Percentiles rank a stretch among this genome's conserved stretches.
phyloP scores from a whole-genome alignment of 2,113 vertebrate species.

The Ctenodactylus gundi region DNA sequence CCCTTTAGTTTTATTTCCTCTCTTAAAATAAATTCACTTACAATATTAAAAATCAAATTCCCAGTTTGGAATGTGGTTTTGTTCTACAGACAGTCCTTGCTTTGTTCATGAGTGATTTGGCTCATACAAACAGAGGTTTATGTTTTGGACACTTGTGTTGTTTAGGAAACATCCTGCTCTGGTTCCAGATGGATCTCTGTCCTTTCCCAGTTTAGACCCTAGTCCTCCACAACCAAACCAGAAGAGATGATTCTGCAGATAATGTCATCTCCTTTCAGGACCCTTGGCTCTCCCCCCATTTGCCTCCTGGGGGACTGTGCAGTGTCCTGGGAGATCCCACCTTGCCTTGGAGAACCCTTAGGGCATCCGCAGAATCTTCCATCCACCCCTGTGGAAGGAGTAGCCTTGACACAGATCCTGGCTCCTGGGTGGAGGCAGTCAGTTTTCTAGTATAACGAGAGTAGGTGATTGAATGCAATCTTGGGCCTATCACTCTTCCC shows the following conservation, averaged over 20 bases:
- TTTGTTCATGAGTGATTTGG: constrained; percentile 14
- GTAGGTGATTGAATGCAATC: not conserved
- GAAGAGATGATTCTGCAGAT: not conserved
- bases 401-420: not conserved
- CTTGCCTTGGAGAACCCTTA: not conserved
- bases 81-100: not conserved
- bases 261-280: not conserved
- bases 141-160: not conserved
- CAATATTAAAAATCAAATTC: not conserved
- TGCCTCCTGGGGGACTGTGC: not conserved
- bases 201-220: not conserved
- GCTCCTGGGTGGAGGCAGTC: not conserved
- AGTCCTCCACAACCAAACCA: not conserved
- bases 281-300: accelerated
- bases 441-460: not conserved
- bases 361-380: not conserved
- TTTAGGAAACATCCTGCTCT: constrained; percentile 15
- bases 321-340: not conserved
- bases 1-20: not conserved
- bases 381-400: not conserved
- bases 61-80: not conserved
- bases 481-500: not conserved
- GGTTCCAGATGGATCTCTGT: not conserved
- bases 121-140: constrained; percentile 21
- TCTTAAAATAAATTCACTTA: constrained; percentile 17